A percentile compares a stretch with the other conserved stretches of the same genome.
Conservation (phyloP, 1,140 invertebrate species). For the Mercenaria mercenaria region DNA sequence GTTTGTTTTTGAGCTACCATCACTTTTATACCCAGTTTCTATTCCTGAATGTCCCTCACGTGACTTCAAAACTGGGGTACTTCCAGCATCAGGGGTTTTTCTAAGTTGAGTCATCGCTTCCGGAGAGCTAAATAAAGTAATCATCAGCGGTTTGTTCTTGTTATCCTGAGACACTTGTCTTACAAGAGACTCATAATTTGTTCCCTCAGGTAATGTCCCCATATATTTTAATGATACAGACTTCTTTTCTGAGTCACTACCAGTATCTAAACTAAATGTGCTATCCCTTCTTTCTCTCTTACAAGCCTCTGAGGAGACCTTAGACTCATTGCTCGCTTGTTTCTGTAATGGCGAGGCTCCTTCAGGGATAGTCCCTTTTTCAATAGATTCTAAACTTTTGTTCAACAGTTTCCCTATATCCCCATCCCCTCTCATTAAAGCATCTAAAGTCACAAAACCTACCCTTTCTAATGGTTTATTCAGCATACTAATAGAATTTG, state of each 20-base stretch:
- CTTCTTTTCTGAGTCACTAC: slow-evolving; percentile 52
- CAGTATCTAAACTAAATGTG: slow-evolving; percentile 53
- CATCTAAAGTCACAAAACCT: slow-evolving; percentile 62
- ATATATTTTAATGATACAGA: slow-evolving; percentile 64
- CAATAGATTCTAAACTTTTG: slow-evolving; percentile 64
- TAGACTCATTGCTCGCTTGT: slow-evolving; percentile 33
- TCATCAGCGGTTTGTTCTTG: slow-evolving; percentile 51
- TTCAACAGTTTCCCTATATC: slow-evolving; percentile 63
- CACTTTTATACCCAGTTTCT: slow-evolving; percentile 48
- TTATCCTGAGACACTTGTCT: slow-evolving; percentile 51
- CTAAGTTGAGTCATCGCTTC: slow-evolving; percentile 48
- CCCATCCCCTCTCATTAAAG: slow-evolving; percentile 58
- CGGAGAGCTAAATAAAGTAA: slow-evolving; percentile 57
- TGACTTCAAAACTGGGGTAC: background rate
- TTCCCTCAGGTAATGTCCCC: slow-evolving; percentile 55
- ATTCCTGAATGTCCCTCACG: background rate
- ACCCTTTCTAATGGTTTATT: slow-evolving; percentile 44
- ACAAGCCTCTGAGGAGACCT: background rate
- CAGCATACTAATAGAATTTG: slow-evolving; percentile 47
- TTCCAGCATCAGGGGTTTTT: slow-evolving; percentile 30
- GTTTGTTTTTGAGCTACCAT: slow-evolving; percentile 43
- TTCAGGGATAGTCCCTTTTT: slow-evolving; percentile 45
- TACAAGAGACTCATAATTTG: slow-evolving; percentile 41
- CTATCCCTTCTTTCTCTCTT: slow-evolving; percentile 33
- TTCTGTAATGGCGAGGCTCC: slow-evolving; percentile 45